Percentiles rank a stretch among this genome's conserved stretches.
phyloP scores from a whole-genome alignment of 2,888 invertebrate species.

The Prenolepis imparis region DNA sequence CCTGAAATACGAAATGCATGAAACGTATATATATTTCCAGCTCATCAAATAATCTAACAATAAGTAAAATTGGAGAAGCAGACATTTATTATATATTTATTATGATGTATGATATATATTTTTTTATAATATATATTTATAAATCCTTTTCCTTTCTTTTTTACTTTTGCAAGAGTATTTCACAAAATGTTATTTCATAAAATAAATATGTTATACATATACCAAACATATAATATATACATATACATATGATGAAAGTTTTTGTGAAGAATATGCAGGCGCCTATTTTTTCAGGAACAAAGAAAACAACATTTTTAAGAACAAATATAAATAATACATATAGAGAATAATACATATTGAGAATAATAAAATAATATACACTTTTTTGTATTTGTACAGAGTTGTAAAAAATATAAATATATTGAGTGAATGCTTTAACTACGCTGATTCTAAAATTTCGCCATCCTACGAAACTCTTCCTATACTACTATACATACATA shows the following conservation, averaged over 20 bases:
- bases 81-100: no score
- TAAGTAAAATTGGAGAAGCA: slow-evolving; percentile 10
- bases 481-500: not conserved
- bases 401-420: not conserved
- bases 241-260: not conserved
- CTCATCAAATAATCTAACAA: slow-evolving; percentile 7
- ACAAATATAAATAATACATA: not conserved
- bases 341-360: no score
- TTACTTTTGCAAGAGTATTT: not conserved
- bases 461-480: slow-evolving; percentile 2
- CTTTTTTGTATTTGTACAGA: not conserved
- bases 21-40: slow-evolving; percentile 41
- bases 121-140: not conserved
- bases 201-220: not conserved
- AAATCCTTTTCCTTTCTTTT: not conserved
- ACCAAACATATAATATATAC: not conserved
- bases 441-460: slow-evolving; percentile 19
- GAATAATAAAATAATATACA: not conserved
- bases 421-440: not conserved
- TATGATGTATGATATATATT: no score
- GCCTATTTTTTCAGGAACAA: not conserved
- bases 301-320: not conserved
- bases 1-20: slow-evolving; percentile 31
- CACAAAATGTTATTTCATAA: not conserved
- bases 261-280: not conserved